phyloP scores from a whole-genome alignment of 2,797 vertebrate species.

The Xyrichtys novacula region DNA sequence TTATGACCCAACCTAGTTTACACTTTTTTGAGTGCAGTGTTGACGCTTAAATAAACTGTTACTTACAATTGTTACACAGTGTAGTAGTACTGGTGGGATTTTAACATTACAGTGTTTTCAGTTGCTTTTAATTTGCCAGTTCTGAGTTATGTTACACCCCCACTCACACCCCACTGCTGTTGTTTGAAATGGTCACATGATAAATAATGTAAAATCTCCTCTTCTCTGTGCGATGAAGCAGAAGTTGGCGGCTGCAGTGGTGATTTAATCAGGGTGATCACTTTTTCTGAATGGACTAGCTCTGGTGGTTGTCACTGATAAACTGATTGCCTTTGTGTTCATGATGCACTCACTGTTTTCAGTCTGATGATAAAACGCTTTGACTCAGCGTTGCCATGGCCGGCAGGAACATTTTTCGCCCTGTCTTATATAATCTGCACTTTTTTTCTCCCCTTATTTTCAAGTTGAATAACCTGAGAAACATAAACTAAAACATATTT shows the following conservation, averaged over 20 bases:
- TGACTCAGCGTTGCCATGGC: slow-evolving; percentile 42
- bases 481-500: slow-evolving; percentile 18
- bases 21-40: too few species aligned
- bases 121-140: too few species aligned
- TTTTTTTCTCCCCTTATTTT: slow-evolving; percentile 6
- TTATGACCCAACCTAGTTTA: too few species aligned
- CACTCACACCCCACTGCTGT: too few species aligned
- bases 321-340: slow-evolving; percentile 25
- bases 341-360: slow-evolving; percentile 25
- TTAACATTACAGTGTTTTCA: too few species aligned
- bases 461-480: slow-evolving; percentile 6
- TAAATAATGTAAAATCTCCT: too few species aligned
- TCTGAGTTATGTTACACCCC: too few species aligned
- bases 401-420: slow-evolving; percentile 38
- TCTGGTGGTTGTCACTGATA: slow-evolving; percentile 10
- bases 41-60: too few species aligned
- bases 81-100: too few species aligned
- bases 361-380: slow-evolving; percentile 39
- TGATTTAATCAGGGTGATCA: slow-evolving; percentile 18
- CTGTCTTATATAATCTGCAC: slow-evolving; percentile 38
- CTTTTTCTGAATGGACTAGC: slow-evolving; percentile 22
- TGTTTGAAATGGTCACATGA: too few species aligned
- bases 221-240: too few species aligned
- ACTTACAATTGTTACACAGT: too few species aligned
- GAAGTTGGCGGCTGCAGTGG: not conserved